These are phyloP conservation scores for Aplocera efformata DNA, from an alignment of 2,888 invertebrate genomes.

Conservation along the genomic window DNA sequence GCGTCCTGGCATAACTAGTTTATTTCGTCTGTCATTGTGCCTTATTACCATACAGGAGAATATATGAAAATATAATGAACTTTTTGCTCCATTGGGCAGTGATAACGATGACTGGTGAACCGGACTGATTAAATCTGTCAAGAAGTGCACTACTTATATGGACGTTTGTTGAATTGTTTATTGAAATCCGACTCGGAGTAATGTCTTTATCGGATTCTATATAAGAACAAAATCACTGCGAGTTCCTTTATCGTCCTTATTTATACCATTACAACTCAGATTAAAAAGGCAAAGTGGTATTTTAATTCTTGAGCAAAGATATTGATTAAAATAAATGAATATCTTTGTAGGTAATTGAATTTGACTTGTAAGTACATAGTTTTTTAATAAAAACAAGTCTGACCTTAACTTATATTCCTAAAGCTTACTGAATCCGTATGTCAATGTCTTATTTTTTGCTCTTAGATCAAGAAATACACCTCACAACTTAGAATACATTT, in stretches of 20 bases:
- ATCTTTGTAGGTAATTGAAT: too few relatives aligned
- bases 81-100: conserved; percentile 18
- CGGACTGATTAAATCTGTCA: conserved; percentile 8
- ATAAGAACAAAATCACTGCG: conserved; percentile 14
- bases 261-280: conserved; percentile 7
- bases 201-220: conserved; percentile 11
- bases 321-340: too few relatives aligned
- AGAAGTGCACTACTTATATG: conserved; percentile 9
- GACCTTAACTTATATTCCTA: too few relatives aligned
- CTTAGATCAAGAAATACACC: too few relatives aligned
- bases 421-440: too few relatives aligned
- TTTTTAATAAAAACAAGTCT: too few relatives aligned
- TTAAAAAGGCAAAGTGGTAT: conserved; percentile 10
- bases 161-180: conserved; percentile 10
- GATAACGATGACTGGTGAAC: conserved; percentile 16
- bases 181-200: conserved; percentile 9
- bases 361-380: too few relatives aligned
- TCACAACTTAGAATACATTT: too few relatives aligned
- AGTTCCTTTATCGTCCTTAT: conserved; percentile 10
- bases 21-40: conserved; percentile 53
- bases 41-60: conserved; percentile 49
- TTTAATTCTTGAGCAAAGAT: too few relatives aligned
- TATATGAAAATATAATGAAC: conserved; percentile 28
- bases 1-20: conserved; percentile 53
- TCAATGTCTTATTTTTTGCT: too few relatives aligned